Evolutionary conservation across 1,140 invertebrate genomes (phyloP).

Genomic region (Cecropterus lyciades): DNA sequence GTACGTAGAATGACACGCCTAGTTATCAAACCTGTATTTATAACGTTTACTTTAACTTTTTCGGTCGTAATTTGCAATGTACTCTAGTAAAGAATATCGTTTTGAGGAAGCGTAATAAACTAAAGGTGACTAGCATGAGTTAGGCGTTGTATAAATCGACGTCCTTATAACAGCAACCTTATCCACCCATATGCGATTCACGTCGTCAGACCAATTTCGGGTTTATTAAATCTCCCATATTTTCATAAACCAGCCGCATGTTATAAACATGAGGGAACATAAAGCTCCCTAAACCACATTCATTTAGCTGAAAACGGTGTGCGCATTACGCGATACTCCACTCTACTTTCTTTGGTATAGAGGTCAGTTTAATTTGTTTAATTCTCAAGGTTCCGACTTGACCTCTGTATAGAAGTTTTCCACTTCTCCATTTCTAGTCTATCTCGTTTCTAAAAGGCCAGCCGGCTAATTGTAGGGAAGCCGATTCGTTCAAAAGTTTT

Average conservation of each 20-base stretch:
- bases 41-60: too few species aligned
- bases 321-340: neutral
- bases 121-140: too few species aligned
- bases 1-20: too few species aligned
- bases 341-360: neutral
- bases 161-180: conserved; percentile 1
- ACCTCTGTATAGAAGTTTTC: conserved; percentile 30
- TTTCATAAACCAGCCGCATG: conserved; percentile 27
- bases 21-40: too few species aligned
- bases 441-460: conserved; percentile 9
- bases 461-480: conserved; percentile 17
- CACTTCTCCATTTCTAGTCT: conserved; percentile 12
- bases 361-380: conserved; percentile 32
- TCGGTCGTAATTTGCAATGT: too few species aligned
- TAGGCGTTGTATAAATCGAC: neutral
- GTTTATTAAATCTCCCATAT: conserved; percentile 22
- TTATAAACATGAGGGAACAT: conserved; percentile 19
- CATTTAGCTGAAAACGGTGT: conserved; percentile 8
- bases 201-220: conserved; percentile 14
- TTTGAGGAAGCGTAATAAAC: too few species aligned
- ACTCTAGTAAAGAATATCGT: too few species aligned
- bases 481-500: conserved; percentile 18
- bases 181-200: conserved; percentile 6
- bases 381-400: conserved; percentile 20
- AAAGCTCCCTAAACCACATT: conserved; percentile 9